Evolutionary conservation across 2,113 vertebrate genomes (phyloP), one percentile per base, ranked within the genome.

Genomic region (Corynorhinus townsendii): DNA sequence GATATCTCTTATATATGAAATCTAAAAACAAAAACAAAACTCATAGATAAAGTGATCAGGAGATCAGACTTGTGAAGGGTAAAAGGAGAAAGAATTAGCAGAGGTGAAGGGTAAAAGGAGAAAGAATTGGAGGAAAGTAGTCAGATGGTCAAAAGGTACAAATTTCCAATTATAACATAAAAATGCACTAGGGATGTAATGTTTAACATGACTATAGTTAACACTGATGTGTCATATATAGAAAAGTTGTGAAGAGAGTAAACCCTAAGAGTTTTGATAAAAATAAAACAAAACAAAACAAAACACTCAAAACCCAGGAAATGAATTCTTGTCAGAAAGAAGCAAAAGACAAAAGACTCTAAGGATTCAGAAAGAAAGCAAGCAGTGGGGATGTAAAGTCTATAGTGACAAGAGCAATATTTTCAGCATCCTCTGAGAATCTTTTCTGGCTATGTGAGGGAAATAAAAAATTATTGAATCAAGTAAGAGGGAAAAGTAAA

Each of bases 381-480:
- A 83, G 49, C 54, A 89, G 40, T 7, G 47, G 10, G 47, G 40
- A 75, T 12, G 28, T 12, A 33, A 11, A 73, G 54, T 33, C 33
- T 79, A 11, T 1, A 49, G 79, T 71, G 86, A 89, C 24, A 75
- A 62, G 9, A 56, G 40, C 35, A 56, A 0, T 92, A 88, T 93
- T 90, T 93, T 94, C 33, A 75, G 79, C 68, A n/a, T 64, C 72
- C 62, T 54, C 62, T 69, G 72, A 92, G 89, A 85, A 43, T 77
- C 30, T 77, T 82, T 85, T 62, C 62, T 71, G 62, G 38, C 62
- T 92, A 8, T 69, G 47, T 94, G 54, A 88, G 19, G 2, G 15
- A 92, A 92, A 95, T 52, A 62, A 93, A 85, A 84, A 66, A 66
- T 22, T 64, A 66, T 0, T 35, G 11, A 77, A 59, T 47, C 16